phyloP scores from a whole-genome alignment of 92 coral and sea anemone species.

The Epizoanthus fatuus region DNA sequence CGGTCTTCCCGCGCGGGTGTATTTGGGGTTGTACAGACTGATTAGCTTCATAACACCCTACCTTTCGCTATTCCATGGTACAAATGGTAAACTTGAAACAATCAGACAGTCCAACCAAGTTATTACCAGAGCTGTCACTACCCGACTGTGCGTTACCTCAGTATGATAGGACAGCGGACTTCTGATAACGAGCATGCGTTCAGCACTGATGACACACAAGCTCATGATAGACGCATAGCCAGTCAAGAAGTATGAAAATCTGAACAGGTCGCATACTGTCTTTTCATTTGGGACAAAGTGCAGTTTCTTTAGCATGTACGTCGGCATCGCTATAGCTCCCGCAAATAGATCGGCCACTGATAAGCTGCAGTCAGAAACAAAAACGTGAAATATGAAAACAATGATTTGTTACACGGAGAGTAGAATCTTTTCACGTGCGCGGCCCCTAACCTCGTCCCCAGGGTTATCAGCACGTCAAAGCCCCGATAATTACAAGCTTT shows the following conservation, averaged over 20 bases:
- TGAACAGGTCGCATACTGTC: conserved; percentile 86
- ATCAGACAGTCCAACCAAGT: conserved; percentile 88
- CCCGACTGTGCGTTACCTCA: conserved; percentile 69
- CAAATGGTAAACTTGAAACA: conserved; percentile 85
- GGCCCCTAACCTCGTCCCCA: not conserved
- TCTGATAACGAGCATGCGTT: conserved; percentile 85
- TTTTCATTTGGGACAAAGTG: conserved; percentile 63
- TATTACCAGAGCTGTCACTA: conserved; percentile 56
- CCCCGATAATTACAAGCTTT: not conserved
- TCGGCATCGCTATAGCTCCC: conserved; percentile 95
- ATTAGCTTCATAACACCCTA: not conserved
- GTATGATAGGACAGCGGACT: conserved; percentile 78
- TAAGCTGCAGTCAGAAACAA: conserved; percentile 59
- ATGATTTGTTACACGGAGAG: not conserved
- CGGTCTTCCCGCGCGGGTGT: no score
- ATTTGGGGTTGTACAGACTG: no score
- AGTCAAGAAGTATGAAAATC: conserved; percentile 92
- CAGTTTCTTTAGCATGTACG: conserved; percentile 90
- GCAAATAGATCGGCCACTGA: conserved; percentile 96
- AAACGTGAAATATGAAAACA: not conserved
- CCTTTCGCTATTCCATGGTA: conserved; percentile 66
- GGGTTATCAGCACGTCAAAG: not conserved
- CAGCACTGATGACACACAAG: conserved; percentile 87
- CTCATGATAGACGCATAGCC: conserved; percentile 94
- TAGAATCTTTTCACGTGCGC: no score